Evolutionary conservation across 2,888 invertebrate genomes (phyloP).

Genomic region (Ophioninae sp.): DNA sequence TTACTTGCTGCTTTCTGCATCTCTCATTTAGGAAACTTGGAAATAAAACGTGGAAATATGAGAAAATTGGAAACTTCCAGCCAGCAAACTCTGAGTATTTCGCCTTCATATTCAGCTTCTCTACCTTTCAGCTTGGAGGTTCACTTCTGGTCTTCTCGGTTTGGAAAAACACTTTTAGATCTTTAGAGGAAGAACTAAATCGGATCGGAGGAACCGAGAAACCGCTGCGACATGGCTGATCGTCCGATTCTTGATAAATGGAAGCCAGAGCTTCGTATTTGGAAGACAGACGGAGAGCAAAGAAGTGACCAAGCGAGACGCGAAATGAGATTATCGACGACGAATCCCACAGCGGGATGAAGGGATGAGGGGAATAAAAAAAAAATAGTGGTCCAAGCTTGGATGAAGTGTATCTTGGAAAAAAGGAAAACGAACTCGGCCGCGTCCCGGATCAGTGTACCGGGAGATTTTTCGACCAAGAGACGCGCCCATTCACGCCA

Average conservation of each 20-base stretch:
- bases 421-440: constrained; percentile 34
- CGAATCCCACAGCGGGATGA: constrained; percentile 12
- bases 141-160: no score
- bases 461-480: constrained; percentile 29
- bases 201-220: constrained; percentile 19
- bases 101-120: no score
- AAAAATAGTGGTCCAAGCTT: constrained; percentile 12
- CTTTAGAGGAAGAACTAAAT: not conserved
- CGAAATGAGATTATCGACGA: constrained; percentile 60
- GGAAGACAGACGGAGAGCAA: constrained; percentile 7
- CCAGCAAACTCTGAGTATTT: no score
- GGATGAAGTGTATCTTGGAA: constrained; percentile 40
- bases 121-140: no score
- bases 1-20: no score
- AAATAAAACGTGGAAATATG: no score
- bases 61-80: no score
- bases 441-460: constrained; percentile 7
- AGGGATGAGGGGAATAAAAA: constrained; percentile 5
- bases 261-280: constrained; percentile 39
- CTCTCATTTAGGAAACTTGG: no score
- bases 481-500: constrained; percentile 62
- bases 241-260: constrained; percentile 53
- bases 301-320: constrained; percentile 35
- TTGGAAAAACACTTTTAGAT: no score
- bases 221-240: constrained; percentile 26